These are phyloP conservation scores for Elephas maximus DNA, from an alignment of 2,113 vertebrate species.

Conservation along the genomic window DNA sequence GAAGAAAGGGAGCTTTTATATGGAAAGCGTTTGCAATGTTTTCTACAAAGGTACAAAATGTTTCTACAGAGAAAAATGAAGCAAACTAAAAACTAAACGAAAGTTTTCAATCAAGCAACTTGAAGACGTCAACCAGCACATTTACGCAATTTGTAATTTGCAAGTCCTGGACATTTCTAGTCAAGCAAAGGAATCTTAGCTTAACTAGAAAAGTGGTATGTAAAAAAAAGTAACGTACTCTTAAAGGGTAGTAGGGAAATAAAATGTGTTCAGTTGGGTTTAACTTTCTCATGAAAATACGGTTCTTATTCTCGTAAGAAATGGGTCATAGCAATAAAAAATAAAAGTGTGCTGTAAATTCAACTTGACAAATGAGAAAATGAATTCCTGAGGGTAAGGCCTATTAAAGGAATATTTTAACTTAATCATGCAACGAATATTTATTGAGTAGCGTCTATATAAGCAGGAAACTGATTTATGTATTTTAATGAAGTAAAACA, in stretches of 20 bases:
- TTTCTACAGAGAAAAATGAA: conserved; percentile 67
- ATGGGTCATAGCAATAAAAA: conserved; percentile 74
- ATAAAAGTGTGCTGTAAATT: conserved; percentile 79
- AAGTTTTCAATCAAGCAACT: conserved; percentile 58
- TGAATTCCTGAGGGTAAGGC: conserved; percentile 78
- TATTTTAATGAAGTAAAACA: conserved; percentile 78
- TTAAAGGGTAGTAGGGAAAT: conserved; percentile 68
- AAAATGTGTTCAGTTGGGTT: conserved; percentile 68
- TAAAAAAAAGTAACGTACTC: conserved; percentile 49
- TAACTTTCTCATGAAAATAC: conserved; percentile 79
- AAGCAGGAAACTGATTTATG: conserved; percentile 71
- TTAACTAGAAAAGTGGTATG: not conserved
- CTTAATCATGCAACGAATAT: conserved; percentile 78
- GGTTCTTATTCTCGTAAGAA: conserved; percentile 80
- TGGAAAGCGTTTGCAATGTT: conserved; percentile 54
- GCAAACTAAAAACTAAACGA: conserved; percentile 69
- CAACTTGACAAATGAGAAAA: conserved; percentile 84
- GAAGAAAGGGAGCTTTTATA: conserved; percentile 65
- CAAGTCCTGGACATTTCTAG: conserved; percentile 58
- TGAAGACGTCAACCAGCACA: conserved; percentile 11
- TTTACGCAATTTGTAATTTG: conserved; percentile 55
- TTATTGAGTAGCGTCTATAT: conserved; percentile 72
- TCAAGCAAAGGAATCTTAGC: conserved; percentile 42
- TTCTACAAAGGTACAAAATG: conserved; percentile 71
- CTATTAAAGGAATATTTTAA: conserved; percentile 82